Conservation (phyloP, 2,888 invertebrate species). For the Horisme vitalbata region DNA sequence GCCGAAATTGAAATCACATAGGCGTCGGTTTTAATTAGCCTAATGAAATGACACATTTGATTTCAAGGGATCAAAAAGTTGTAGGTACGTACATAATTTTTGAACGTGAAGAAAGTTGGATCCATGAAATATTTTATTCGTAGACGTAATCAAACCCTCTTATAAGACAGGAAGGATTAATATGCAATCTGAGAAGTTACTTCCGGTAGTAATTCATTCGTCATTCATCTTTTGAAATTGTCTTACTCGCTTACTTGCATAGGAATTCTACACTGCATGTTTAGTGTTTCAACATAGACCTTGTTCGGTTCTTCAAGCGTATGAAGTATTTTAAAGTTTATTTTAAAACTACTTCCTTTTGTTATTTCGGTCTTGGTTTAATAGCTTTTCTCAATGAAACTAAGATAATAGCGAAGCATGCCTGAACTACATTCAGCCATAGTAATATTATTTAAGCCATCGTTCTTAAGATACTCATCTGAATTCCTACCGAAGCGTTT, state of each 20-base stretch:
- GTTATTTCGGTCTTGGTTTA: background rate
- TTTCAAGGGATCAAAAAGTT: slow-evolving; percentile 19
- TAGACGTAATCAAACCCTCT: background rate
- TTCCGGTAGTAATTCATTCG: slow-evolving; percentile 13
- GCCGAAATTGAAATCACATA: no score
- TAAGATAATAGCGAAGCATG: slow-evolving; percentile 17
- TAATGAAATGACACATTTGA: no score
- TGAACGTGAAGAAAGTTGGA: no score
- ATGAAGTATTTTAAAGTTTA: background rate
- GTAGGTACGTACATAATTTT: no score
- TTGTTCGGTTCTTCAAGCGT: background rate
- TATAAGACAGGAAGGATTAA: slow-evolving; percentile 10
- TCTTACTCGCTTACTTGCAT: background rate
- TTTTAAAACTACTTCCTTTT: background rate
- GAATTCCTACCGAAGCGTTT: slow-evolving; percentile 46
- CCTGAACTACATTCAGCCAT: background rate
- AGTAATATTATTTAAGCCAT: slow-evolving; percentile 6
- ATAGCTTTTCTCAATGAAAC: background rate
- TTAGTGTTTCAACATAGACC: background rate
- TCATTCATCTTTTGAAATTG: slow-evolving; percentile 11
- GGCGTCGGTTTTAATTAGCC: no score
- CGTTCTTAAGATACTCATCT: slow-evolving; percentile 32
- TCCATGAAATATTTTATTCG: slow-evolving; percentile 2
- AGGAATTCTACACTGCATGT: background rate
- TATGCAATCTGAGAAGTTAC: slow-evolving; percentile 7